Percentiles rank a stretch among this genome's conserved stretches.
phyloP scores from a whole-genome alignment of 2,888 invertebrate genomes.

The Pelosia muscerda region DNA sequence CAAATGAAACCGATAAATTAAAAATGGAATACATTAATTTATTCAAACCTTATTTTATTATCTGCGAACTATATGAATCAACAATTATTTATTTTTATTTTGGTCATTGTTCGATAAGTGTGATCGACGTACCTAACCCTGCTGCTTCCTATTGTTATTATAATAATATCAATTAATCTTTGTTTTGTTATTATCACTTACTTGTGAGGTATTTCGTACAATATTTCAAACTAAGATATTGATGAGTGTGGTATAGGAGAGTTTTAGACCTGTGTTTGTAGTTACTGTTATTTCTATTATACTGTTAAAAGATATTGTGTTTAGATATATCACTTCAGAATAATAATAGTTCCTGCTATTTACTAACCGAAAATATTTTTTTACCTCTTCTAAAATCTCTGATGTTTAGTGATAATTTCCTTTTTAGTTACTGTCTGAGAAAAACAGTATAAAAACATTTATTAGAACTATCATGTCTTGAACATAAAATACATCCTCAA shows the following conservation, averaged over 20 bases:
- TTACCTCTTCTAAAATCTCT: too few species aligned
- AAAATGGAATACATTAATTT: constrained; percentile 71
- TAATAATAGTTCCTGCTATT: neutral
- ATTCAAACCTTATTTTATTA: constrained; percentile 85
- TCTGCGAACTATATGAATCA: constrained; percentile 75
- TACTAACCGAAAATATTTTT: too few species aligned
- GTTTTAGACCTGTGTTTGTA: neutral
- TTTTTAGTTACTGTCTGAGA: neutral
- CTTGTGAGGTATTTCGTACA: neutral
- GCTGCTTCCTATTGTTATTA: constrained; percentile 66
- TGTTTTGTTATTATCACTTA: constrained; percentile 48
- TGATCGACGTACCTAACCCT: constrained; percentile 45
- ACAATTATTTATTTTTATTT: constrained; percentile 70
- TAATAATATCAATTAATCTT: constrained; percentile 79
- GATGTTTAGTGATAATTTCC: neutral
- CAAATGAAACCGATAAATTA: constrained; percentile 48
- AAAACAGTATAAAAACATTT: neutral
- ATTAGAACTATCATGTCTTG: neutral
- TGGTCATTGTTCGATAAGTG: constrained; percentile 49
- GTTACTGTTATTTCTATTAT: neutral
- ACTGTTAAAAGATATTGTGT: neutral
- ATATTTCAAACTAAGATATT: neutral
- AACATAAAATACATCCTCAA: constrained; percentile 4
- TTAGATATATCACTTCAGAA: neutral
- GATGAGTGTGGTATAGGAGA: neutral